Percentiles rank a stretch among this genome's conserved stretches.
phyloP scores from a whole-genome alignment of 2,797 vertebrate species.

The Meriones psammophilus region DNA sequence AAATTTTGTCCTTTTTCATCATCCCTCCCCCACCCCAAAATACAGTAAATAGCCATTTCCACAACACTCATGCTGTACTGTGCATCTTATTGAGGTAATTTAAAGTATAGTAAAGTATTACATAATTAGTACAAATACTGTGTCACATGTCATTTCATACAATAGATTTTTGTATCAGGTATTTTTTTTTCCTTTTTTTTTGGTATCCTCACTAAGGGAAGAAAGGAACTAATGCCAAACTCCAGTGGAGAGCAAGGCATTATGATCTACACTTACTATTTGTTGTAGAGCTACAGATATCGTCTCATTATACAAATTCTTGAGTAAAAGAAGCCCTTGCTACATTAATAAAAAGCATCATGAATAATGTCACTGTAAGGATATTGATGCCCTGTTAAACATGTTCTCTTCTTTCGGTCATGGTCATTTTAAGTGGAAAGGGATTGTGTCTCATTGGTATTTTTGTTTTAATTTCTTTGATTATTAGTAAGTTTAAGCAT shows the following conservation, averaged over 20 bases:
- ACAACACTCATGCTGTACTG: neutral
- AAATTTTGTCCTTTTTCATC: neutral
- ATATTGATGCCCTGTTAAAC: neutral
- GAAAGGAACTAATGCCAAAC: neutral
- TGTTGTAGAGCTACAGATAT: neutral
- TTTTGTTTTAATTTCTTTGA: neutral
- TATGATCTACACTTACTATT: neutral
- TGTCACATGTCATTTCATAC: neutral
- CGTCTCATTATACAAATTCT: neutral
- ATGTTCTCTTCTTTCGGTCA: neutral
- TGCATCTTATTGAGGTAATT: neutral
- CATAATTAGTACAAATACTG: neutral
- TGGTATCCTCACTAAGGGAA: neutral
- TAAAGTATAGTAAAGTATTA: neutral
- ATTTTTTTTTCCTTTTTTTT: neutral
- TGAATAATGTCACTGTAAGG: neutral
- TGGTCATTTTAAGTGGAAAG: neutral
- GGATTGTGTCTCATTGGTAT: neutral
- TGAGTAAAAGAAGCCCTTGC: neutral
- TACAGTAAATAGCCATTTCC: neutral
- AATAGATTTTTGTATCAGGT: neutral
- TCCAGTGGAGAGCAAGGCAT: neutral
- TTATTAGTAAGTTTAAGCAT: neutral
- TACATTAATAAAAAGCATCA: neutral
- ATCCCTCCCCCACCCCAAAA: neutral